Base-by-base conservation (phyloP, 2,113 vertebrate genomes). In the Coturnix japonica region DNA sequence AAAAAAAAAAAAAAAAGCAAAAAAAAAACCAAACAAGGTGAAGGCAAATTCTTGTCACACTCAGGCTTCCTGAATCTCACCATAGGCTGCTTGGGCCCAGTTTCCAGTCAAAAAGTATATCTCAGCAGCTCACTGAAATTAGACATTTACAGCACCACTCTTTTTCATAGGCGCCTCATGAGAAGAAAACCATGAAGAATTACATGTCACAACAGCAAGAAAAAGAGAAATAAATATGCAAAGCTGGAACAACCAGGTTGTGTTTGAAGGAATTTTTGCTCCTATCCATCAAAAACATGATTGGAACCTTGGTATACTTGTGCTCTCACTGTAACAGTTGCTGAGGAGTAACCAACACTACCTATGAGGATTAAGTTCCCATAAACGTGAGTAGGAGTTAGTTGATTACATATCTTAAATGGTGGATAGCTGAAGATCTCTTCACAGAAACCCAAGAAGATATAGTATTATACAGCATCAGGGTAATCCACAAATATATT, bases 11-110 rank as follows among this genome's bases (percentile, higher is more conserved):
- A n/a, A n/a, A n/a, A n/a, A n/a, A n/a, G n/a, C n/a, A n/a, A n/a
- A n/a, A n/a, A n/a, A n/a, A n/a, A 91, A 64, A 41, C 70, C n/a
- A n/a, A n/a, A 25, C 61, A 35, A 28, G 1, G 19, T 51, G 43
- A 86, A 54, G 56, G 74, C 43, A 63, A 92, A 60, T 75, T 64
- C 63, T 53, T 81, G 66, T 60, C 28, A 78, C 63, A 71, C 25
- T 33, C 69, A 75, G 47, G 22, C 11, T 0, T 67, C 74, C 72
- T 60, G 70, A 84, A 26, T 71, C 74, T 44, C 46, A n/a, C 26
- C 0, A 0, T 39, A 56, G 61, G n/a, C 57, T 72, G 20, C 57
- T 84, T 46, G 67, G 39, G 53, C 70, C 44, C 0, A 1, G 49
- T 81, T 86, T 33, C 51, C 4, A 1, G 25, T 57, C 44, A 80